A percentile compares a stretch with the other conserved stretches of the same genome.
Conservation (phyloP, 2,113 vertebrate species). For the Murina feae region DNA sequence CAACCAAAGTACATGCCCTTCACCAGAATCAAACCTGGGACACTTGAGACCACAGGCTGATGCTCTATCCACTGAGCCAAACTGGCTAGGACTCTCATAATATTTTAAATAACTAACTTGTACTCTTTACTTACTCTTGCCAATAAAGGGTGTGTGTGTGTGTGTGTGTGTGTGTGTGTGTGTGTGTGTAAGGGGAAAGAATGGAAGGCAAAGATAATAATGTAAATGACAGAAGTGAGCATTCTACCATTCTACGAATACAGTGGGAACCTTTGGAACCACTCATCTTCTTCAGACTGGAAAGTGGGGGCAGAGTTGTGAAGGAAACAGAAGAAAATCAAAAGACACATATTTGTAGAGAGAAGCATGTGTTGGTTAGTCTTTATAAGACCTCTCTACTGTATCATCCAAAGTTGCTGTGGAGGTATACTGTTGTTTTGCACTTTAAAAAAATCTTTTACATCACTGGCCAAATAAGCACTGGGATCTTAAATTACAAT, state of each 20-base stretch:
- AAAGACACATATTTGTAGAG: neutral
- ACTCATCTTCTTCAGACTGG: neutral
- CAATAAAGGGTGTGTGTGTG: neutral
- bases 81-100: neutral
- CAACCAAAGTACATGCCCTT: too few species aligned
- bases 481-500: neutral
- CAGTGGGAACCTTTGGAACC: neutral
- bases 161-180: too few species aligned
- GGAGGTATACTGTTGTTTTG: neutral
- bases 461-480: neutral
- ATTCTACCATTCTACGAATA: neutral
- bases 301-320: too few species aligned
- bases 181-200: neutral
- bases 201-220: neutral
- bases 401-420: neutral
- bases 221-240: neutral
- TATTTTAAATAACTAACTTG: neutral
- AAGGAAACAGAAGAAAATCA: neutral
- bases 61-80: too few species aligned
- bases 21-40: too few species aligned
- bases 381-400: neutral
- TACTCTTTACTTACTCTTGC: neutral
- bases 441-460: neutral
- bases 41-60: too few species aligned
- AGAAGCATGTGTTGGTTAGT: neutral